Percentiles rank a stretch among this genome's conserved stretches.
Conservation (phyloP, 2,797 vertebrate genomes). For the Squalus acanthias region DNA sequence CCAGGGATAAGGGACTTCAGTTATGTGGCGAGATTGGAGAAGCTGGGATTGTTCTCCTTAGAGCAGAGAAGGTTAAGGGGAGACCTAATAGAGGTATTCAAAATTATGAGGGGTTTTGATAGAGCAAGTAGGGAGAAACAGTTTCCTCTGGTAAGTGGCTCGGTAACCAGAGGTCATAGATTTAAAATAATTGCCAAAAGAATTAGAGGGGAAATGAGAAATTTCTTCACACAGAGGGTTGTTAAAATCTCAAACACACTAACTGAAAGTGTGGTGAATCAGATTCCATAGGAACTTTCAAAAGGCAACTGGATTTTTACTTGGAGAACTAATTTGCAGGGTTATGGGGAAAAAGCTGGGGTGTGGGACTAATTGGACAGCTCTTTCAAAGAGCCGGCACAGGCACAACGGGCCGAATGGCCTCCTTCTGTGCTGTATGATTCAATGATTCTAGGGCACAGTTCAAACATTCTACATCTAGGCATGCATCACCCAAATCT, state of each 20-base stretch:
- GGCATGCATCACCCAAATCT: background rate
- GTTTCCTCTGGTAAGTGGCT: too few species aligned
- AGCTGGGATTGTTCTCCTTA: too few species aligned
- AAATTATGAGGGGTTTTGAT: too few species aligned
- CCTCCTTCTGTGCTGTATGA: background rate
- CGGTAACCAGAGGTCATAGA: too few species aligned
- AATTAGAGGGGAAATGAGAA: background rate
- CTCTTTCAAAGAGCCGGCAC: too few species aligned
- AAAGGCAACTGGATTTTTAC: background rate
- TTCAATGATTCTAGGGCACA: background rate
- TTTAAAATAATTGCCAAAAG: too few species aligned
- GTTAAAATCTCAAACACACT: background rate
- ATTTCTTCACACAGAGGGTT: background rate
- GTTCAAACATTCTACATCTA: background rate
- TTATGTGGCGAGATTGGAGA: too few species aligned
- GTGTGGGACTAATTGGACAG: background rate
- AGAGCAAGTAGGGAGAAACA: too few species aligned
- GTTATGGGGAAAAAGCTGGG: background rate
- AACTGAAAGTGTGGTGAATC: background rate
- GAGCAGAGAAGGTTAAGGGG: too few species aligned
- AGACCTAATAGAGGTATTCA: too few species aligned
- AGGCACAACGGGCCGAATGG: too few species aligned
- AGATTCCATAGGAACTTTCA: background rate
- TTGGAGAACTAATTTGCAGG: background rate
- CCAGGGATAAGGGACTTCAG: background rate